These are phyloP conservation scores for Philereme vetulata DNA, from an alignment of 2,888 invertebrate genomes.

Conservation along the genomic window DNA sequence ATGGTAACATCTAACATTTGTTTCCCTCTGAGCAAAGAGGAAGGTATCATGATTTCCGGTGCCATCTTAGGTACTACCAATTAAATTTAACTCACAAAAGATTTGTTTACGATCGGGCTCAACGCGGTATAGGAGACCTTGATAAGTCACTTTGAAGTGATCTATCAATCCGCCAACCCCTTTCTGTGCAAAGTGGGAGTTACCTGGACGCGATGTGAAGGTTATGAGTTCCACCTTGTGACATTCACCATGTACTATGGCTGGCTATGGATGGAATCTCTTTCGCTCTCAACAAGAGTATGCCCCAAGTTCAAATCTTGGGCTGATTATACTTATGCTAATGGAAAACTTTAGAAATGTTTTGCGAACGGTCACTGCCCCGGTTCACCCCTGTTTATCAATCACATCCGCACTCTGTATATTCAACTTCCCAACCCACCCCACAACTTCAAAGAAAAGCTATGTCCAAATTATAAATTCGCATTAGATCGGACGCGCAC, in stretches of 20 bases:
- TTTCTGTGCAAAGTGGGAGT: too few species aligned
- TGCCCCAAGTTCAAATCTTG: neutral
- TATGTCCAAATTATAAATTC: slow-evolving; percentile 84
- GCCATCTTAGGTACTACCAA: too few species aligned
- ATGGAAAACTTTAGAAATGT: slow-evolving; percentile 48
- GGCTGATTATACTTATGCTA: slow-evolving; percentile 30
- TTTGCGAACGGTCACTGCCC: slow-evolving; percentile 59
- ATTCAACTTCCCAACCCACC: slow-evolving; percentile 68
- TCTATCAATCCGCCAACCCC: too few species aligned
- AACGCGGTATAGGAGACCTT: too few species aligned
- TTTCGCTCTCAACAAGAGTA: neutral
- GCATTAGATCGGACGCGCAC: slow-evolving; percentile 84
- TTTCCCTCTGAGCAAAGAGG: too few species aligned
- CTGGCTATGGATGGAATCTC: neutral
- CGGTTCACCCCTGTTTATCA: slow-evolving; percentile 69
- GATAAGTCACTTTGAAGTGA: too few species aligned
- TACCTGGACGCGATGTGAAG: neutral
- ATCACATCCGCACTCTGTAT: slow-evolving; percentile 78
- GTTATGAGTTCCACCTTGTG: neutral
- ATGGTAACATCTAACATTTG: too few species aligned
- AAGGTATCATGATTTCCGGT: too few species aligned
- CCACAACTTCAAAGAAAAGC: slow-evolving; percentile 81
- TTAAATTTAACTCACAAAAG: too few species aligned
- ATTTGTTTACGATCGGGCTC: too few species aligned
- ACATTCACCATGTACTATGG: neutral